Conservation (phyloP, 2,113 vertebrate species). For the Gnathonemus longibarbis region DNA sequence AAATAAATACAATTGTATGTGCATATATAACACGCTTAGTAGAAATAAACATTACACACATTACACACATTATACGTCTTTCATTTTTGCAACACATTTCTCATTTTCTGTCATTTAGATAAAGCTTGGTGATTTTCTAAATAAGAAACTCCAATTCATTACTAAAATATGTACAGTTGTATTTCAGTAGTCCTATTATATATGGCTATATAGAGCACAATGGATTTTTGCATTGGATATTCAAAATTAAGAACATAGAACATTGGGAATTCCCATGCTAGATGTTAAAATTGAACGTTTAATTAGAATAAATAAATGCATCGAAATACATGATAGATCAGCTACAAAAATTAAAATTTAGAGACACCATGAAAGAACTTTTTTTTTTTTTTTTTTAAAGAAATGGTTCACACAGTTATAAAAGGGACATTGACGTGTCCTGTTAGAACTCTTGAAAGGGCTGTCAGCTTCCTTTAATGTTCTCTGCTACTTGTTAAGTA, state of each 20-base stretch:
- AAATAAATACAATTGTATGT: constrained; percentile 12
- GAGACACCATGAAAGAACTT: background rate
- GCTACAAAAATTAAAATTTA: background rate
- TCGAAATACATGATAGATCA: background rate
- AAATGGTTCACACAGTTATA: constrained; percentile 34
- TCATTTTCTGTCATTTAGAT: background rate
- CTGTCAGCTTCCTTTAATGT: constrained; percentile 68
- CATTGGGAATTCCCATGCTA: background rate
- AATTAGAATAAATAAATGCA: background rate
- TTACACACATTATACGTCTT: background rate
- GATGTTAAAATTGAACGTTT: background rate
- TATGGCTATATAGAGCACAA: background rate
- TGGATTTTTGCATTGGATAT: background rate
- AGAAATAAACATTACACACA: background rate
- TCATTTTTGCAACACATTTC: background rate
- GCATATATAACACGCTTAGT: background rate
- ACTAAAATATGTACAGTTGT: background rate
- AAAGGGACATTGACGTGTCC: constrained; percentile 67
- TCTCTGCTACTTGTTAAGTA: constrained; percentile 60
- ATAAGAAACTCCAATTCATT: background rate
- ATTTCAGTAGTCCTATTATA: background rate
- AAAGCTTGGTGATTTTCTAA: background rate
- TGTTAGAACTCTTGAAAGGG: constrained; percentile 55
- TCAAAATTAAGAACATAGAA: background rate
- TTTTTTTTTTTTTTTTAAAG: background rate